Conservation (phyloP, 2,113 vertebrate genomes). For the Pseudopodoces humilis region DNA sequence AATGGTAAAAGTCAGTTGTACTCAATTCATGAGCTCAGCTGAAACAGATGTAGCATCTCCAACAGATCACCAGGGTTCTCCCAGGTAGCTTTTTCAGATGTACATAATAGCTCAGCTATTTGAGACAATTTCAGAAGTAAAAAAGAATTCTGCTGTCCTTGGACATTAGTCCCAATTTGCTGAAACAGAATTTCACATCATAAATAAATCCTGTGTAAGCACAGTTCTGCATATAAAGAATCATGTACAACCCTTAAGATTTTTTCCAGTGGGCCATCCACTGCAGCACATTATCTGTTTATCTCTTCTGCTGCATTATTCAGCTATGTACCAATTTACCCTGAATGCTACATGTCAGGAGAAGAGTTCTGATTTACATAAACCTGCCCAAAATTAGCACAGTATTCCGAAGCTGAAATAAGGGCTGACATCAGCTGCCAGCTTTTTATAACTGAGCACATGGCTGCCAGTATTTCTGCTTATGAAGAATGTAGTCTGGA, state of each 20-base stretch:
- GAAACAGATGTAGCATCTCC: background rate
- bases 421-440: constrained; percentile 61
- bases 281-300: background rate
- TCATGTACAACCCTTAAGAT: accelerated
- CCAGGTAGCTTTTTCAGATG: background rate
- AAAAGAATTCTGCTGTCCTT: background rate
- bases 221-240: background rate
- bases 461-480: constrained; percentile 52
- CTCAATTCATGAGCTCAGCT: background rate
- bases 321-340: background rate
- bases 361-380: background rate
- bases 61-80: background rate
- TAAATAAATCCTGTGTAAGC: background rate
- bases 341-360: background rate
- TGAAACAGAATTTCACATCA: background rate
- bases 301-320: background rate
- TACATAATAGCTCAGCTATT: accelerated
- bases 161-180: background rate
- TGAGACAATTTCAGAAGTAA: background rate
- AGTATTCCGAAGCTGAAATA: constrained; percentile 32
- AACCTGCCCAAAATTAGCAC: constrained; percentile 55
- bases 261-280: background rate
- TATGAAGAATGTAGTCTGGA: constrained; percentile 55
- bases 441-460: constrained; percentile 65
- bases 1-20: background rate